A percentile compares a stretch with the other conserved stretches of the same genome.
phyloP scores from a whole-genome alignment of 2,797 vertebrate species.

The Acomys russatus region DNA sequence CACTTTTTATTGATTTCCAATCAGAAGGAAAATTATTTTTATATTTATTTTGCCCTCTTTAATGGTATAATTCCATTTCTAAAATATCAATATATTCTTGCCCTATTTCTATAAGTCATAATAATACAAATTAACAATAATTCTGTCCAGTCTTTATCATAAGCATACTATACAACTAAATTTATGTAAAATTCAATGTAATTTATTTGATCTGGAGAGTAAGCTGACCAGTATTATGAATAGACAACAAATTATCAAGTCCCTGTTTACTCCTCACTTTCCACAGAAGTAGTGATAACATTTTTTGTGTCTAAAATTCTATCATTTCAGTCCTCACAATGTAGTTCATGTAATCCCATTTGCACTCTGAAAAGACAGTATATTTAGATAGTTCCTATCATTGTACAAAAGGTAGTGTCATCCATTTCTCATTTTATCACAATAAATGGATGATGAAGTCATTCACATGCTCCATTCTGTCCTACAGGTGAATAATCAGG shows the following conservation, averaged over 20 bases:
- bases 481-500: background rate
- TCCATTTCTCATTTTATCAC: constrained; percentile 57
- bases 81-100: constrained; percentile 31
- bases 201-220: background rate
- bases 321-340: constrained; percentile 7
- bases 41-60: constrained; percentile 41
- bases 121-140: constrained; percentile 34
- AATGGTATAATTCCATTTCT: background rate
- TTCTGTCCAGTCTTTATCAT: background rate
- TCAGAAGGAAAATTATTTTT: constrained; percentile 5
- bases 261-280: background rate
- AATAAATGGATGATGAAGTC: background rate
- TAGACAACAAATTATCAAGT: background rate
- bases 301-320: background rate
- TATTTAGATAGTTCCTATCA: background rate
- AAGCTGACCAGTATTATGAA: background rate
- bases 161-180: background rate
- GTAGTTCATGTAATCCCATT: background rate
- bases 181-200: background rate
- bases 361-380: constrained; percentile 18
- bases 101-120: background rate
- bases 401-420: background rate
- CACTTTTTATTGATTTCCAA: constrained; percentile 30
- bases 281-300: background rate
- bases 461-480: background rate